Base-by-base conservation (phyloP, 2,888 invertebrate species). In the Diloba caeruleocephala region DNA sequence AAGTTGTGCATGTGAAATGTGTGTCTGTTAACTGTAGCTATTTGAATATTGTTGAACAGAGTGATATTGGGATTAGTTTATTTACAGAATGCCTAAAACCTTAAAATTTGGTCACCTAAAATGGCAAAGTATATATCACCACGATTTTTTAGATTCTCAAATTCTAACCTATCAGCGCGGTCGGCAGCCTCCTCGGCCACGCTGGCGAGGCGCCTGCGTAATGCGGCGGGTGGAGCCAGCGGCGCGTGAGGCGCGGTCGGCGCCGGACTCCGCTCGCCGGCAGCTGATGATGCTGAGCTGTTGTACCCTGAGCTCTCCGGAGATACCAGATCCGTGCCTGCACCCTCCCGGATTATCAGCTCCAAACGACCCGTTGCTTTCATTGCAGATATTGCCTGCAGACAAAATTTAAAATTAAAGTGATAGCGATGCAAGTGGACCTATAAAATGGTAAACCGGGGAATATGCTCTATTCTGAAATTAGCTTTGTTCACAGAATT, bases 251-350 rank as follows among this genome's bases (percentile, higher is more conserved):
- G 78, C 2, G 81, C 80, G 3, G 78, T 85, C 32, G 96, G 95
- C 4, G 95, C 95, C 0, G 92, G 92, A 78, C 95, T 96, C 64
- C 96, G 94, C 78, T 97, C 97, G 0, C 93, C 93, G 0, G 97
- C 97, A 1, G 97, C 96, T 17, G 96, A 96, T 60, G 97, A 97
- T n/a, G 97, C 96, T 0, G 97, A 97, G 77, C 97, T 97, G 79
- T 97, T 97, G 89, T 97, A 97, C 5, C 97, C 97, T 48, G 96
- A 97, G 37, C 97, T 97, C 87, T 97, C 97, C 6, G 96, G 96
- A 0, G 97, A 96, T 74, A 97, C 97, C 29, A 97, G 90, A 82
- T 97, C 97, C 6, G 96, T 94, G 33, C 97, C 97, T 0, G 96
- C 96, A 3, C 96, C 96, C 78, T 97, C 97, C 36, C 96, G 94